Evolutionary conservation across 1,140 invertebrate species (phyloP).

Genomic region (Druon quercuslanigerum): DNA sequence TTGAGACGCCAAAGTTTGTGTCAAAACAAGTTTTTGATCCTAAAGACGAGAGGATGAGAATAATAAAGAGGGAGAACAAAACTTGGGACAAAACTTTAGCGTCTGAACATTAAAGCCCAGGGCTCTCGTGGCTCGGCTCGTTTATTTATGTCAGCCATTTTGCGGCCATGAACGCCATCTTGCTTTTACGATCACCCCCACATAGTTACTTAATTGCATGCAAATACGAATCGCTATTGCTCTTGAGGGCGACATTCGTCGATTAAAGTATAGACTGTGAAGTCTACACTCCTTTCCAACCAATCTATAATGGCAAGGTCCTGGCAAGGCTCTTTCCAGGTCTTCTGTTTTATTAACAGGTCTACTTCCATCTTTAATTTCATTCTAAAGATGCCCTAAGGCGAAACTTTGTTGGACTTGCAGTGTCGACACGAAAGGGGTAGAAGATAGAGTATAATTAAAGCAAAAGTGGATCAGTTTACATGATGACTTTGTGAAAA

Average conservation of each 20-base stretch:
- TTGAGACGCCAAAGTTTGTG: no score
- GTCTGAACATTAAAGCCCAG: slow-evolving; percentile 19
- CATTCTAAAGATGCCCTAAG: slow-evolving; percentile 47
- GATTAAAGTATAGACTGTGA: slow-evolving; percentile 33
- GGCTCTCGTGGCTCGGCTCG: slow-evolving; percentile 40
- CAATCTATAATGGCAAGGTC: slow-evolving; percentile 3
- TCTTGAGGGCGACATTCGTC: slow-evolving; percentile 45
- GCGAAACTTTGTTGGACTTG: background rate
- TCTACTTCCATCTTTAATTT: slow-evolving; percentile 46
- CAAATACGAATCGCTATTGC: slow-evolving; percentile 53
- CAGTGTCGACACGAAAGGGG: no score
- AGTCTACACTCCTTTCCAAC: slow-evolving; percentile 35
- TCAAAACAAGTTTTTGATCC: no score
- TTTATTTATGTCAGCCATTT: slow-evolving; percentile 71
- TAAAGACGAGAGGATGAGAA: background rate
- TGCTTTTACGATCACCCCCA: slow-evolving; percentile 67
- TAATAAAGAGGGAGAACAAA: slow-evolving; percentile 10
- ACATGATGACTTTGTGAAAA: no score
- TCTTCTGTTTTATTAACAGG: slow-evolving; percentile 60
- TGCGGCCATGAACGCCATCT: slow-evolving; percentile 66
- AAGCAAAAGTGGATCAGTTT: no score
- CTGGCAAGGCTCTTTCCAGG: slow-evolving; percentile 35
- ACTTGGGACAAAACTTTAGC: slow-evolving; percentile 37
- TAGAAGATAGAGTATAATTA: no score
- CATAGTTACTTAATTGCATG: slow-evolving; percentile 48